A percentile compares a stretch with the other conserved stretches of the same genome.
Evolutionary conservation across 2,113 vertebrate species (phyloP).

Genomic region (Pterocles orientalis): DNA sequence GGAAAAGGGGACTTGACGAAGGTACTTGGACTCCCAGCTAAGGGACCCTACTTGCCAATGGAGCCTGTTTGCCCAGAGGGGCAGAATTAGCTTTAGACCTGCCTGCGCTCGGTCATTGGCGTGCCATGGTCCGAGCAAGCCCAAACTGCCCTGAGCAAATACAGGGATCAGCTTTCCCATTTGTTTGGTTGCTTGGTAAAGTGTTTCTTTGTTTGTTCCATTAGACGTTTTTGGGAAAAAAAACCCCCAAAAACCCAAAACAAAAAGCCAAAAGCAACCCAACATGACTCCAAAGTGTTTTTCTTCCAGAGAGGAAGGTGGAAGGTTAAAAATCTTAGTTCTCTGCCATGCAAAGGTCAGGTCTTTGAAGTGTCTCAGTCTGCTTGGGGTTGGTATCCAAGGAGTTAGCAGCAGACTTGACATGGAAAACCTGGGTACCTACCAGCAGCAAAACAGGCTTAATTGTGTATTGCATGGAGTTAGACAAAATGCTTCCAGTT

Average conservation of each 20-base stretch:
- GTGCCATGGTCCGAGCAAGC: not conserved
- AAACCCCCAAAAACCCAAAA: not conserved
- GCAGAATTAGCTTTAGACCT: not conserved
- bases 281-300: not conserved
- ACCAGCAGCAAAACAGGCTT: not conserved
- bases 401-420: not conserved
- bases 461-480: not conserved
- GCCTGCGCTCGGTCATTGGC: not conserved
- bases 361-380: not conserved
- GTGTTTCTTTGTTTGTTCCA: not conserved
- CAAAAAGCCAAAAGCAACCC: too few species aligned
- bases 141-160: not conserved
- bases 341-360: not conserved
- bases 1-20: not conserved
- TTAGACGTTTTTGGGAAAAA: not conserved
- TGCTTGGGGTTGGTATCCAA: not conserved
- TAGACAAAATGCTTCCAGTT: not conserved
- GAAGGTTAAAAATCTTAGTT: not conserved
- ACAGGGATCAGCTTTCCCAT: not conserved
- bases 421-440: not conserved
- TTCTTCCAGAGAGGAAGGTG: not conserved
- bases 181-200: not conserved
- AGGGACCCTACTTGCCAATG: not conserved
- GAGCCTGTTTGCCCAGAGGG: not conserved
- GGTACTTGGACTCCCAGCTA: not conserved